phyloP scores from a whole-genome alignment of 2,797 vertebrate genomes.

The Tarsius wallacei region DNA sequence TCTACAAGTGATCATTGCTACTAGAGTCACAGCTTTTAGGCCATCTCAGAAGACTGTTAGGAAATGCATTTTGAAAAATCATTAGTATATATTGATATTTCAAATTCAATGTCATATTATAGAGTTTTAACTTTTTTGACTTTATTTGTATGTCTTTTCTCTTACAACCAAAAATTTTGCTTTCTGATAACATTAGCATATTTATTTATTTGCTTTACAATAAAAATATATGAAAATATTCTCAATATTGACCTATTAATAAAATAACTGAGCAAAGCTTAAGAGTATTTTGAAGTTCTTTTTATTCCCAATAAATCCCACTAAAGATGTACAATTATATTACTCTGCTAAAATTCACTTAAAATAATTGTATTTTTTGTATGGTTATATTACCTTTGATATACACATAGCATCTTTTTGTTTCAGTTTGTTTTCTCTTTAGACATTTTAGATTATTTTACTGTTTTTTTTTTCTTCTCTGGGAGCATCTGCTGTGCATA shows the following conservation, averaged over 20 bases:
- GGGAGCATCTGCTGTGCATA: not conserved
- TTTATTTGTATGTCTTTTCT: not conserved
- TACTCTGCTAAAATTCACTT: not conserved
- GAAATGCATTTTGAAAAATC: not conserved
- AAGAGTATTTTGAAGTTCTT: not conserved
- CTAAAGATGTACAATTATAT: not conserved
- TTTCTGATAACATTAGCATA: not conserved
- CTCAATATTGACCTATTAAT: constrained; percentile 4
- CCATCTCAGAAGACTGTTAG: not conserved
- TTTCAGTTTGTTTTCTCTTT: constrained; percentile 37
- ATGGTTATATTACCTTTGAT: not conserved
- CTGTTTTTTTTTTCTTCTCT: not conserved
- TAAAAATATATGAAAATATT: not conserved
- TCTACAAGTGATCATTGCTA: not conserved
- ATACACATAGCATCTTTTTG: not conserved
- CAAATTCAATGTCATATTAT: not conserved
- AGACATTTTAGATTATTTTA: constrained; percentile 36
- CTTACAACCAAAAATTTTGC: not conserved
- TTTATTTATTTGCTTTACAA: not conserved
- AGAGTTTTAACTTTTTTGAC: not conserved
- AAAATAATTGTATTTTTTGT: constrained; percentile 52
- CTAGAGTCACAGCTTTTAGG: not conserved
- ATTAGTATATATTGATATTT: not conserved
- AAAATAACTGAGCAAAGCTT: constrained; percentile 6
- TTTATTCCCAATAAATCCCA: not conserved